phyloP scores from a whole-genome alignment of 2,888 invertebrate species.

The Amphimallon solstitiale region DNA sequence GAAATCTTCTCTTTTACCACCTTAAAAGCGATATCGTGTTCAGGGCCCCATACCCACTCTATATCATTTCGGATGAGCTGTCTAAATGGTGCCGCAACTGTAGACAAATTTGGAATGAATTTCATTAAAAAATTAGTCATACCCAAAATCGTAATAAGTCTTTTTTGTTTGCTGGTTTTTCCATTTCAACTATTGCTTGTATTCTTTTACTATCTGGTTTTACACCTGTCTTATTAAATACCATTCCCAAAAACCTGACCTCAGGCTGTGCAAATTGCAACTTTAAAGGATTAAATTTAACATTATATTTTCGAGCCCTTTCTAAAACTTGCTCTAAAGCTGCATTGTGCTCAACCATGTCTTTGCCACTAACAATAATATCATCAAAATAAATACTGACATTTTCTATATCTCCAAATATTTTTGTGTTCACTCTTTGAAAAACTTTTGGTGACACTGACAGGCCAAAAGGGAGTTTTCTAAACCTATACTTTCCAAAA shows the following conservation, averaged over 20 bases:
- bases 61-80: background rate
- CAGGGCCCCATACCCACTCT: background rate
- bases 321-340: slow-evolving; percentile 41
- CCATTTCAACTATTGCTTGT: slow-evolving; percentile 24
- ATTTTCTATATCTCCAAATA: slow-evolving; percentile 45
- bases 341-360: slow-evolving; percentile 44
- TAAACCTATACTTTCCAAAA: slow-evolving; percentile 31
- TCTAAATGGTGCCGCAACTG: slow-evolving; percentile 5
- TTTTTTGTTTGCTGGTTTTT: slow-evolving; percentile 16
- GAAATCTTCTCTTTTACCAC: background rate
- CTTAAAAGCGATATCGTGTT: background rate
- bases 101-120: slow-evolving; percentile 39
- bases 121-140: slow-evolving; percentile 39
- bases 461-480: slow-evolving; percentile 41
- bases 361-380: slow-evolving; percentile 45
- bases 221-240: slow-evolving; percentile 37
- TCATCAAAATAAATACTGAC: slow-evolving; percentile 50
- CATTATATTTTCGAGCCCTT: slow-evolving; percentile 38
- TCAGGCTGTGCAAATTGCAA: slow-evolving; percentile 37
- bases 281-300: slow-evolving; percentile 42
- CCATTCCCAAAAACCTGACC: slow-evolving; percentile 43
- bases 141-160: slow-evolving; percentile 38
- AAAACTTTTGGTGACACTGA: slow-evolving; percentile 45
- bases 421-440: slow-evolving; percentile 41
- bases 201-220: slow-evolving; percentile 33